Conservation (phyloP, 2,797 vertebrate species). For the Neopelma chrysocephalum region DNA sequence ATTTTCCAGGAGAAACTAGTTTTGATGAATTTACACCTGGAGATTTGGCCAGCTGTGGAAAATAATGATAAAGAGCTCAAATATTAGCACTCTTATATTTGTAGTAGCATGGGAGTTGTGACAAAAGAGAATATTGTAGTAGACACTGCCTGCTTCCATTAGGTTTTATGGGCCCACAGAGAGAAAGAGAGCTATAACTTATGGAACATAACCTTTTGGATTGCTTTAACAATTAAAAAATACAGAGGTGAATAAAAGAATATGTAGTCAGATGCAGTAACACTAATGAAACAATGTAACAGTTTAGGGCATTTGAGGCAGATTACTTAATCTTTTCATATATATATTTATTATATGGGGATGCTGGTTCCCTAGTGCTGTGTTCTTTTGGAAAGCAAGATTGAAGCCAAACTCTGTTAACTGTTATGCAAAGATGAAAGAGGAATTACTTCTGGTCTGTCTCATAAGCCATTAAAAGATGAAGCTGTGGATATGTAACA, state of each 20-base stretch:
- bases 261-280: not conserved
- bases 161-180: conserved; percentile 59
- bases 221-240: conserved; percentile 52
- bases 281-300: not conserved
- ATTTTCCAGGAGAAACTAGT: not conserved
- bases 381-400: not conserved
- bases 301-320: not conserved
- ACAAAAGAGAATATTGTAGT: conserved; percentile 24
- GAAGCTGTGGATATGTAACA: not conserved
- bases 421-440: not conserved
- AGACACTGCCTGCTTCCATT: conserved; percentile 32
- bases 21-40: conserved; percentile 23
- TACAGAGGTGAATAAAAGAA: not conserved
- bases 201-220: conserved; percentile 16
- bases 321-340: not conserved
- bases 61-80: conserved; percentile 2
- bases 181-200: conserved; percentile 29
- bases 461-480: not conserved
- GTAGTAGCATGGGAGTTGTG: conserved; percentile 6
- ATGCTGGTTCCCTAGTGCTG: not conserved
- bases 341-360: not conserved
- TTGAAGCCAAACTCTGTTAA: not conserved
- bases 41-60: conserved; percentile 20
- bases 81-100: not conserved
- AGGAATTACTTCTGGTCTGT: not conserved